Conservation (phyloP, 1,140 invertebrate genomes). For the Drosophila repletoides region DNA sequence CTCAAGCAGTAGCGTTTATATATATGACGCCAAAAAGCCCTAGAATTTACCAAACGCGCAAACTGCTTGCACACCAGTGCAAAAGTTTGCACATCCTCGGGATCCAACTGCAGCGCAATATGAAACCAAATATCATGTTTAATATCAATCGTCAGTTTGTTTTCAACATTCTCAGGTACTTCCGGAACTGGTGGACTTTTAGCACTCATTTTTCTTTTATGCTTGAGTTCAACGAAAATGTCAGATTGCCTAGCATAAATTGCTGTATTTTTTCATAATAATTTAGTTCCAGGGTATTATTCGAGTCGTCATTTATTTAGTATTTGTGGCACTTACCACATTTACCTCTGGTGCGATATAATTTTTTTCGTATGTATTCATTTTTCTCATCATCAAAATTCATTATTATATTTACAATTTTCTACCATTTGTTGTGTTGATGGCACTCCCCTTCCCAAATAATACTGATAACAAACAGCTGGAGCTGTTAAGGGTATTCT, state of each 20-base stretch:
- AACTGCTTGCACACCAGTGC: slow-evolving; percentile 69
- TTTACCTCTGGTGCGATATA: slow-evolving; percentile 49
- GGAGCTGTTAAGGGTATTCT: too few species aligned
- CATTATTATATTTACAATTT: slow-evolving; percentile 37
- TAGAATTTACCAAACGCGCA: slow-evolving; percentile 43
- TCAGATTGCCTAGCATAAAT: slow-evolving; percentile 50
- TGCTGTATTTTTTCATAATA: slow-evolving; percentile 12
- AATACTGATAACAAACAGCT: background rate
- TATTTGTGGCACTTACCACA: slow-evolving; percentile 51
- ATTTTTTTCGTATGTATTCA: slow-evolving; percentile 45
- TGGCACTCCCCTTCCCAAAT: background rate
- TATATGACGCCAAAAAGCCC: slow-evolving; percentile 64
- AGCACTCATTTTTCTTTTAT: slow-evolving; percentile 9
- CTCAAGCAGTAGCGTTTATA: slow-evolving; percentile 56
- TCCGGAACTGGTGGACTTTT: slow-evolving; percentile 7
- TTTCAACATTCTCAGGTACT: slow-evolving; percentile 6
- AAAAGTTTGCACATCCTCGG: slow-evolving; percentile 71
- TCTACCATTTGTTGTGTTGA: background rate
- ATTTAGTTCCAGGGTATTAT: too few species aligned
- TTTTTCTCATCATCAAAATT: slow-evolving; percentile 48
- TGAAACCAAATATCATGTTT: slow-evolving; percentile 74
- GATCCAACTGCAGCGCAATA: slow-evolving; percentile 62
- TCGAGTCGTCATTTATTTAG: too few species aligned
- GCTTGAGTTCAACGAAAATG: slow-evolving; percentile 44
- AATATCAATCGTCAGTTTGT: slow-evolving; percentile 16